These are phyloP conservation scores for Coremacera marginata DNA, from an alignment of 2,888 invertebrate species.

Conservation along the genomic window DNA sequence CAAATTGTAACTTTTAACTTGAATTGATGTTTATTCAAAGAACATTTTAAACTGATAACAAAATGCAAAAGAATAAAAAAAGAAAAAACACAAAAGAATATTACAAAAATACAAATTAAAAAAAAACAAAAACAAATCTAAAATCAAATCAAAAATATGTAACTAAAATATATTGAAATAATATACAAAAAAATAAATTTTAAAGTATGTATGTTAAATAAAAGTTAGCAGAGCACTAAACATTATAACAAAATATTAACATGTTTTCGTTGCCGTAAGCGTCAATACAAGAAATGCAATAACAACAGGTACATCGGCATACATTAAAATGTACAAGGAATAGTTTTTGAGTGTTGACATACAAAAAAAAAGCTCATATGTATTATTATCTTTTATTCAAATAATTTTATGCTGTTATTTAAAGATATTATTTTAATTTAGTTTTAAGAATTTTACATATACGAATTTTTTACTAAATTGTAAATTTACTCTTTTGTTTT, in stretches of 20 bases:
- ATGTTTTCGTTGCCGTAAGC: constrained; percentile 18
- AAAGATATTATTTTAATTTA: constrained; percentile 2
- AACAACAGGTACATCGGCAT: background rate
- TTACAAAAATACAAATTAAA: background rate
- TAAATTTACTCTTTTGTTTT: constrained; percentile 14
- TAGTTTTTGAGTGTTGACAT: constrained; percentile 23
- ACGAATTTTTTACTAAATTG: constrained; percentile 23
- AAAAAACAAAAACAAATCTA: background rate
- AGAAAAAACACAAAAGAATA: background rate
- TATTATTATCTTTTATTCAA: constrained; percentile 30
- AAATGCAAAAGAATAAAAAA: constrained; percentile 23
- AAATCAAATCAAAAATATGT: background rate
- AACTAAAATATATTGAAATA: background rate
- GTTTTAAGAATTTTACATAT: constrained; percentile 7
- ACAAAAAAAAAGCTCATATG: constrained; percentile 18
- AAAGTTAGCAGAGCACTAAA: constrained; percentile 3
- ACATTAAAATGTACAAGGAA: constrained; percentile 29
- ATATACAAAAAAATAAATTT: background rate
- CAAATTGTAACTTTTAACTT: constrained; percentile 7
- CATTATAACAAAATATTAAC: constrained; percentile 1
- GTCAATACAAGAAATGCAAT: background rate
- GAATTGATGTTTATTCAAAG: background rate
- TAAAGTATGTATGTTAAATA: constrained; percentile 8
- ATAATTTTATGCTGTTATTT: constrained; percentile 21
- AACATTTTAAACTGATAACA: background rate